Evolutionary conservation across 2,888 invertebrate species (phyloP).

Genomic region (Stenurella melanura): DNA sequence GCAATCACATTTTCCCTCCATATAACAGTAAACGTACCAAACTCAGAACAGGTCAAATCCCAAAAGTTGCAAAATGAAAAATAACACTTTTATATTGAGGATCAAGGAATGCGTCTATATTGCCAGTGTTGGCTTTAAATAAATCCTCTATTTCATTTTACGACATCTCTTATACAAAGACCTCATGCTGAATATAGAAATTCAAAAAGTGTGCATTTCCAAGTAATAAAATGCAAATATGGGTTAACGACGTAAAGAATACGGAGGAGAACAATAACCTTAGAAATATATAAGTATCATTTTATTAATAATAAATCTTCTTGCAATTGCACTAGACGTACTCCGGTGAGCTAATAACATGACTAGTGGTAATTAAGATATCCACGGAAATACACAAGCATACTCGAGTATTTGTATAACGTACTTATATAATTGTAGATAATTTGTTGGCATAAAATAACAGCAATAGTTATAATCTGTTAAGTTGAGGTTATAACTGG

Average conservation of each 20-base stretch:
- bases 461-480: too few species aligned
- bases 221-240: conserved; percentile 2
- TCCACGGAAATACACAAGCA: too few species aligned
- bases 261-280: background rate
- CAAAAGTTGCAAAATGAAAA: conserved; percentile 16
- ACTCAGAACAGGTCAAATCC: background rate
- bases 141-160: conserved; percentile 32
- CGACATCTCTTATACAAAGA: conserved; percentile 9
- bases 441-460: too few species aligned
- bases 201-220: conserved; percentile 1
- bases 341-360: background rate
- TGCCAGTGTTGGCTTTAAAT: background rate
- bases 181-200: conserved; percentile 14
- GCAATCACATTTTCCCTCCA: too few species aligned
- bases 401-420: too few species aligned
- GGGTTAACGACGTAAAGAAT: background rate
- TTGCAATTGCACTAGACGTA: background rate
- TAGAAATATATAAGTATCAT: background rate
- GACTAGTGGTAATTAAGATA: too few species aligned
- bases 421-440: too few species aligned
- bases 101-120: conserved; percentile 30
- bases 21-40: background rate
- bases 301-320: background rate
- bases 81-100: conserved; percentile 31
- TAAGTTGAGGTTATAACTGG: too few species aligned